Conservation (phyloP, 2,113 vertebrate species). For the Petaurus breviceps region DNA sequence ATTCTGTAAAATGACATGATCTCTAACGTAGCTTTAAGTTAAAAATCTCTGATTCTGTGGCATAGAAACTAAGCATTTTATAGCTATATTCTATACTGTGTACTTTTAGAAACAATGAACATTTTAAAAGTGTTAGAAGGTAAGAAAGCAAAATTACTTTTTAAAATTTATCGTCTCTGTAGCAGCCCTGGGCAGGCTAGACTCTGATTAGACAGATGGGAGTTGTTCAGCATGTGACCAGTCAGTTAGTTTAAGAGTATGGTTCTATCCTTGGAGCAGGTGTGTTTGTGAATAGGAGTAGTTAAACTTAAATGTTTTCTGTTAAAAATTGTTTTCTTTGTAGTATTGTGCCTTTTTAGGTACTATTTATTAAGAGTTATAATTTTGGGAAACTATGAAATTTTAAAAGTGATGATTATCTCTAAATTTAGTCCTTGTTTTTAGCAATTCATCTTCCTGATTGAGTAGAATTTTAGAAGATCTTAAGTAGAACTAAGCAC, state of each 20-base stretch:
- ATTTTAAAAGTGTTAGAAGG: not conserved
- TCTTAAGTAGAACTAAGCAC: not conserved
- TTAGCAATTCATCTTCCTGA: not conserved
- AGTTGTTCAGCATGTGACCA: not conserved
- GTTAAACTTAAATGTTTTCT: slow-evolving; percentile 35
- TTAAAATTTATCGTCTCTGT: not conserved
- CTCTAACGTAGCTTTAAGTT: not conserved
- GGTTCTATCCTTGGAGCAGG: slow-evolving; percentile 33
- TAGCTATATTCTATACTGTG: not conserved
- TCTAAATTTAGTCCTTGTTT: slow-evolving; percentile 33
- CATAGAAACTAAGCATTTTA: not conserved
- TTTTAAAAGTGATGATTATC: not conserved
- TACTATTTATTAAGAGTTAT: slow-evolving; percentile 23
- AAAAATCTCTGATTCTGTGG: not conserved
- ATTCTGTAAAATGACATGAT: not conserved
- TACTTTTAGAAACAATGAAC: not conserved
- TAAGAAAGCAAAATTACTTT: not conserved
- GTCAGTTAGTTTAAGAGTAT: slow-evolving; percentile 37
- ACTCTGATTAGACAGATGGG: not conserved
- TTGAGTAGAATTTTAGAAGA: slow-evolving; percentile 36
- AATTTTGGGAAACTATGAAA: slow-evolving; percentile 39
- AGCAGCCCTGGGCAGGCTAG: not conserved
- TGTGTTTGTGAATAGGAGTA: slow-evolving; percentile 41
- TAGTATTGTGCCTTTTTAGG: not conserved
- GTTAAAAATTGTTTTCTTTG: not conserved